A percentile compares a stretch with the other conserved stretches of the same genome.
Conservation (phyloP, 1,140 invertebrate genomes). For the Drosophila carrolli region DNA sequence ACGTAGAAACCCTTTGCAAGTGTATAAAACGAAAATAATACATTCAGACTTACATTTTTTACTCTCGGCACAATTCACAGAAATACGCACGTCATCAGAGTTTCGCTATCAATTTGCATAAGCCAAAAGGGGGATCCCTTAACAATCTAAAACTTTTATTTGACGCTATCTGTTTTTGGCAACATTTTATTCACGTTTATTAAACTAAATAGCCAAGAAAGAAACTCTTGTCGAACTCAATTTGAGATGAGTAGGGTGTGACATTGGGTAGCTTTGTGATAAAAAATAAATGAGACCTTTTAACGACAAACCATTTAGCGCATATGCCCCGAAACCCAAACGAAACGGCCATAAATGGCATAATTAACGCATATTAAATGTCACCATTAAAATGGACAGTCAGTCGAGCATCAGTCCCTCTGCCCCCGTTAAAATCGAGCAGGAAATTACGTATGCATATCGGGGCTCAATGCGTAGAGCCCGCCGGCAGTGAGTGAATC, state of each 20-base stretch:
- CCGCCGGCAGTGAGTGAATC: conserved; percentile 27
- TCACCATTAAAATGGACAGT: conserved; percentile 69
- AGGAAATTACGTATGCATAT: conserved; percentile 61
- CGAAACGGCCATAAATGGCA: conserved; percentile 66
- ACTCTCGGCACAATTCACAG: not conserved
- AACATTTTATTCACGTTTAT: conserved; percentile 31
- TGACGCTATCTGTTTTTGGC: conserved; percentile 12
- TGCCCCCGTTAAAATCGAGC: conserved; percentile 55
- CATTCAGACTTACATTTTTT: not conserved
- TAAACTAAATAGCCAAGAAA: conserved; percentile 6
- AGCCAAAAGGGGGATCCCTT: not conserved
- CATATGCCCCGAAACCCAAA: conserved; percentile 50
- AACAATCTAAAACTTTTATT: conserved; percentile 8
- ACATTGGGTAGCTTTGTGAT: conserved; percentile 26
- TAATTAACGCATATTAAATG: conserved; percentile 81
- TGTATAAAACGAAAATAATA: too few relatives aligned
- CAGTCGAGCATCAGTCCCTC: conserved; percentile 10
- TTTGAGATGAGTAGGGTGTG: conserved; percentile 45
- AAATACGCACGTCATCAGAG: not conserved
- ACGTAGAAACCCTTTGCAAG: too few relatives aligned
- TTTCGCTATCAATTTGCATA: conserved; percentile 16
- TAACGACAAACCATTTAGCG: conserved; percentile 70
- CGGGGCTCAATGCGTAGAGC: conserved; percentile 11
- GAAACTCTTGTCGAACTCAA: conserved; percentile 26
- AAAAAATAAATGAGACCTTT: conserved; percentile 71